Evolutionary conservation across 1,140 invertebrate genomes (phyloP).

Genomic region (Procambarus virginalis): DNA sequence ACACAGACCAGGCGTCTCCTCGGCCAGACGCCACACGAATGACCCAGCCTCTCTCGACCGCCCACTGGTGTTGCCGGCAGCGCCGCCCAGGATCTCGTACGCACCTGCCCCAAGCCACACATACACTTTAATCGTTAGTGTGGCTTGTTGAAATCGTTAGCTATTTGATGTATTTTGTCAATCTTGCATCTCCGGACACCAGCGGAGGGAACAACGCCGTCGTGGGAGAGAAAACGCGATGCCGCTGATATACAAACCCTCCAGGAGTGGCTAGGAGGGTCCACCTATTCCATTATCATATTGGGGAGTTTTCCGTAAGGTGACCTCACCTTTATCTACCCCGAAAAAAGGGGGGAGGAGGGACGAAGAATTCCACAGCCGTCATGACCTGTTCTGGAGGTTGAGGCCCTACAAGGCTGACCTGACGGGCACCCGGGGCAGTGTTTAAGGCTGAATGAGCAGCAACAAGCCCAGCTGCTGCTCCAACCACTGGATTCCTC

Average conservation of each 20-base stretch:
- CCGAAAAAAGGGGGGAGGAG: neutral
- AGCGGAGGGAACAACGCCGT: too few species aligned
- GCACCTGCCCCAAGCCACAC: neutral
- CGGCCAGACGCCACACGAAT: slow-evolving; percentile 7
- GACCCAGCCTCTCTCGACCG: slow-evolving; percentile 1
- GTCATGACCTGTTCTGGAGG: too few species aligned
- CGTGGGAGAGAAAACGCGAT: neutral
- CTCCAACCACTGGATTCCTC: neutral
- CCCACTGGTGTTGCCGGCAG: slow-evolving; percentile 9
- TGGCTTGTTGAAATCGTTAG: neutral
- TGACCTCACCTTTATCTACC: neutral
- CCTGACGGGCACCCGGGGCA: too few species aligned
- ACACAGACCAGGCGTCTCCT: neutral
- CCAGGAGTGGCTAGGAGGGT: neutral
- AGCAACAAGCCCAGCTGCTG: neutral
- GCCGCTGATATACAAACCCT: neutral
- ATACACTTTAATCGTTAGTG: neutral
- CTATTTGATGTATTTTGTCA: neutral
- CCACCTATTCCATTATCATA: neutral
- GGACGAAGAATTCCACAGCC: neutral
- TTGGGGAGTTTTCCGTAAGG: neutral
- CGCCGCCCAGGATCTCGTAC: neutral
- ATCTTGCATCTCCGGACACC: too few species aligned
- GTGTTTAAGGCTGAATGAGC: neutral
- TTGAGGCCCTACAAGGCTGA: too few species aligned